Base-by-base conservation (phyloP, 2,888 invertebrate species). In the Isotomurus palustris region DNA sequence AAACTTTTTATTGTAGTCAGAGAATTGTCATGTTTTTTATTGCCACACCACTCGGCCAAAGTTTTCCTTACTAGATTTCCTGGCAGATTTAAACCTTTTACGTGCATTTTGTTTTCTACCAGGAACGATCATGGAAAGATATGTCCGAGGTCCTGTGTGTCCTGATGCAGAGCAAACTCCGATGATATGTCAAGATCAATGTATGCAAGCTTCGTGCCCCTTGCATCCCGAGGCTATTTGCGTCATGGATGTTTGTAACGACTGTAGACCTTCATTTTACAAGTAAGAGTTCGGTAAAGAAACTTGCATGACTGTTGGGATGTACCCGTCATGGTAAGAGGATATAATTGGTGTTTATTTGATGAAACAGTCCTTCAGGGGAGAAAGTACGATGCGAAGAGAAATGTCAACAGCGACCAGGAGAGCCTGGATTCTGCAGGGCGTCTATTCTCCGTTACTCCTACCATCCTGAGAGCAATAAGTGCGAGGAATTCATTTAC, bases 401-500 rank as follows among this genome's bases (percentile, higher is more conserved):
- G 24, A 67, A 70, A 58, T 74, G 74, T 55, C 35, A 48, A 14
- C 63, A 63, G n/a, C 61, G 61, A 24, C 59, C 62, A n/a, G 56
- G 58, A 21, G 67, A 70, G 17, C 50, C 59, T 2, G 72, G 72
- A 4, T 57, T 67, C 28, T 72, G 72, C 43, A 58, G 69, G 22
- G 71, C 68, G 2, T 66, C 62, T 24, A 66, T 71, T 38, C 62
- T 68, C 0, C 69, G 72, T 2, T 76, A 72, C 71, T 74, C 67
- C 62, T 76, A 72, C 69, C 74, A 76, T 58, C 59, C 69, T 1
- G 66, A 69, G 10, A 71, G 72, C n/a, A 69, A 71, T 21, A 60
- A 69, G 19, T 76, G 76, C 66, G 73, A 75, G 56, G 62, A 67
- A 6, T 76, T 76, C 66, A 62, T 70, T 32, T 76, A 72, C 61